phyloP scores from a whole-genome alignment of 2,888 invertebrate genomes.

The Machimus rusticus region DNA sequence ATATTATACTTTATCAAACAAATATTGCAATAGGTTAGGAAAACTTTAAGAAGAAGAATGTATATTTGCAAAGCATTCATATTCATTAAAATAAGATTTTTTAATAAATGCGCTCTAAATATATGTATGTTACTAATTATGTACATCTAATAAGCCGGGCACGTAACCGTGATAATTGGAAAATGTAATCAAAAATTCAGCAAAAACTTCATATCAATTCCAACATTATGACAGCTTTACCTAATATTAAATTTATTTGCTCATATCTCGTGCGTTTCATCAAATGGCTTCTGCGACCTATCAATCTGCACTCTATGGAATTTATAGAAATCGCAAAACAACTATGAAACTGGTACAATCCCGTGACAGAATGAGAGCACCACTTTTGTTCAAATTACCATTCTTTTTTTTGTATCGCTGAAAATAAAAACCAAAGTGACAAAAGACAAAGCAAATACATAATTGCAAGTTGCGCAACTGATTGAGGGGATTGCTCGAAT shows the following conservation, averaged over 20 bases:
- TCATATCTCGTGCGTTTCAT: not conserved
- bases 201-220: not conserved
- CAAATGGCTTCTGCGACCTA: not conserved
- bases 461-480: not conserved
- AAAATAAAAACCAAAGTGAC: not conserved
- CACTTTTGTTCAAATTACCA: not conserved
- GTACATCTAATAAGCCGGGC: not conserved
- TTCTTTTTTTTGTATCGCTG: not conserved
- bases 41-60: too few relatives aligned
- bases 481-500: not conserved
- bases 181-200: not conserved
- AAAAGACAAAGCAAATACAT: not conserved
- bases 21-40: too few relatives aligned
- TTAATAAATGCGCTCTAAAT: not conserved
- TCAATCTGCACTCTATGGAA: not conserved
- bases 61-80: too few relatives aligned
- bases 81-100: not conserved
- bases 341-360: not conserved
- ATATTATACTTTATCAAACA: too few relatives aligned
- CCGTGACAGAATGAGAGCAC: not conserved
- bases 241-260: not conserved
- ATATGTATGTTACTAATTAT: not conserved
- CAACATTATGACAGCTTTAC: not conserved
- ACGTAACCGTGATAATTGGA: not conserved
- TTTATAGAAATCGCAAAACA: not conserved